Conservation (phyloP, 2,797 vertebrate genomes). For the Discoglossus pictus region DNA sequence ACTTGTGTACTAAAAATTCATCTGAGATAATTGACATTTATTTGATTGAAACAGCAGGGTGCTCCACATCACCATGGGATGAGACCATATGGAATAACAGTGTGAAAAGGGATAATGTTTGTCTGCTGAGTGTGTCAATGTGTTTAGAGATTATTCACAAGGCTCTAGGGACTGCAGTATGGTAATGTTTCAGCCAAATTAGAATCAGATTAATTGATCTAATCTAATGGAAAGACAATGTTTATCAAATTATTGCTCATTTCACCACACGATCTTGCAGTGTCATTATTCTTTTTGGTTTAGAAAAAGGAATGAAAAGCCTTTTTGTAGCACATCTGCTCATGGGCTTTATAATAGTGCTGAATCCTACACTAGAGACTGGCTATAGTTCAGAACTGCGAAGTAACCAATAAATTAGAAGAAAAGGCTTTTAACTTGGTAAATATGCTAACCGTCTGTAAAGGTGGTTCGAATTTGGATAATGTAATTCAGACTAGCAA, state of each 20-base stretch:
- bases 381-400: conserved; percentile 59
- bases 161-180: conserved; percentile 76
- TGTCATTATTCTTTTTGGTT: conserved; percentile 75
- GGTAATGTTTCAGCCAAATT: conserved; percentile 83
- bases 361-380: conserved; percentile 60
- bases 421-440: conserved; percentile 62
- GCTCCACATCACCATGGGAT: conserved; percentile 78
- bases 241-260: conserved; percentile 83
- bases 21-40: conserved; percentile 90
- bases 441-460: conserved; percentile 57
- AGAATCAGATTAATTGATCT: conserved; percentile 89
- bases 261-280: conserved; percentile 75
- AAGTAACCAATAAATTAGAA: conserved; percentile 69
- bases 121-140: conserved; percentile 79
- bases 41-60: conserved; percentile 87
- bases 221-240: conserved; percentile 86
- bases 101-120: conserved; percentile 77
- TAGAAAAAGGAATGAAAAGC: conserved; percentile 71
- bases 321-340: conserved; percentile 75
- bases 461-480: conserved; percentile 58
- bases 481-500: conserved; percentile 59
- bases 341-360: conserved; percentile 57
- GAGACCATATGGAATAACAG: conserved; percentile 83
- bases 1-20: conserved; percentile 73
- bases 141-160: conserved; percentile 80